Base-by-base conservation (phyloP, 2,113 vertebrate species). In the Paralichthys olivaceus region DNA sequence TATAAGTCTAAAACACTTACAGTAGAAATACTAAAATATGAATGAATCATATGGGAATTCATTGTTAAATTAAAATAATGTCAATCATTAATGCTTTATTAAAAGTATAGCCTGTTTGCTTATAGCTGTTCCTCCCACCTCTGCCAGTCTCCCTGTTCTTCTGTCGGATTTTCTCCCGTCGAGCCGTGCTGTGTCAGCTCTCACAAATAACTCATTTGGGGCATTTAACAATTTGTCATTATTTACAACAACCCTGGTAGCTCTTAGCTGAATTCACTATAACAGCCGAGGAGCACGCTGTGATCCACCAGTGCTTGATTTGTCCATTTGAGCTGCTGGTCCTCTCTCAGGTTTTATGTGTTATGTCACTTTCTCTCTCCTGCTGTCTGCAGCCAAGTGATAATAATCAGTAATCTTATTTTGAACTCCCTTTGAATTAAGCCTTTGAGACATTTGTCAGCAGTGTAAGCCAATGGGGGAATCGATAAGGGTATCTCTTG, bases 401-500 rank as follows among this genome's bases (percentile, higher is more conserved):
- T 94, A 94, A 86, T 92, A 93, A 94, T 94, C 93, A 92, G 84
- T 92, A 90, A 93, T 93, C 89, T 93, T 91, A 89, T 89, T 92
- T 93, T 93, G 86, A 93, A 92, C 88, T 91, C 74, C 77, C 77
- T 88, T 92, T 90, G 90, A 93, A 93, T 94, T 90, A 91, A 92
- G 92, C 91, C 91, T 92, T 85, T 89, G 91, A 92, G 91, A 92
- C 92, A 93, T 93, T 92, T 49, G 89, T 93, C 92, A 92, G 93
- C 90, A 82, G 88, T 86, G 89, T 83, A 83, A 80, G 81, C 90
- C 91, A 90, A 89, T 78, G 85, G 86, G 70, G 45, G 66, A 68
- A 92, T 94, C 88, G 61, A 93, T 94, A 89, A 90, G 80, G 66
- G 79, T 83, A 85, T 90, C 86, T 90, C 78, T 84, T 83, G 90